A percentile compares a stretch with the other conserved stretches of the same genome.
phyloP scores from a whole-genome alignment of 1,140 invertebrate species.

The Neocloeon triangulifer region DNA sequence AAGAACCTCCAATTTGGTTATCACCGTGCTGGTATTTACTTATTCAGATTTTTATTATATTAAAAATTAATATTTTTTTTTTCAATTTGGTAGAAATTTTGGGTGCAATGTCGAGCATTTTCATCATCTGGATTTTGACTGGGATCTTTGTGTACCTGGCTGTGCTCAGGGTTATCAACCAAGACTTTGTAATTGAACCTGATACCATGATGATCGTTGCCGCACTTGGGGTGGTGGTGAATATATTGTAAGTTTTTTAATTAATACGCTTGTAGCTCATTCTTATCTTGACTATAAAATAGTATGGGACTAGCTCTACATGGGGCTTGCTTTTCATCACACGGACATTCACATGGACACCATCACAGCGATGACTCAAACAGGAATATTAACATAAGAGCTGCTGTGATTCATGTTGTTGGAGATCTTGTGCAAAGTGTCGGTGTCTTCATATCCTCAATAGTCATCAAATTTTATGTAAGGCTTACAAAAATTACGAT shows the following conservation, averaged over 20 bases:
- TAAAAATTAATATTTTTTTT: slow-evolving; percentile 2
- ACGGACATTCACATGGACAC: slow-evolving; percentile 16
- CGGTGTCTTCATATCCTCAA: slow-evolving; percentile 60
- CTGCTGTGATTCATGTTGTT: slow-evolving; percentile 78
- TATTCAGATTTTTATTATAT: background rate
- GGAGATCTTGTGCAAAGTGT: slow-evolving; percentile 79
- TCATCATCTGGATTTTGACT: slow-evolving; percentile 72
- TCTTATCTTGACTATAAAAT: slow-evolving; percentile 1
- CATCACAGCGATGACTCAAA: slow-evolving; percentile 12
- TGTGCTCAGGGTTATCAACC: slow-evolving; percentile 39
- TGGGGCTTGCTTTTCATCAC: slow-evolving; percentile 23
- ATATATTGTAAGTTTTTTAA: slow-evolving; percentile 58
- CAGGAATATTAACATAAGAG: slow-evolving; percentile 64
- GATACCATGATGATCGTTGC: slow-evolving; percentile 73
- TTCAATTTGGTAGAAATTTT: slow-evolving; percentile 27
- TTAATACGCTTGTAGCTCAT: background rate
- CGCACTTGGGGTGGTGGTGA: slow-evolving; percentile 56
- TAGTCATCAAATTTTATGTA: slow-evolving; percentile 64
- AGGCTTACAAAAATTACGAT: slow-evolving; percentile 18
- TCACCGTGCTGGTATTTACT: slow-evolving; percentile 40
- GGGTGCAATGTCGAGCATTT: slow-evolving; percentile 28
- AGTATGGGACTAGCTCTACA: slow-evolving; percentile 56
- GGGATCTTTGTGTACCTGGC: slow-evolving; percentile 65
- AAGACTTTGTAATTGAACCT: slow-evolving; percentile 57
- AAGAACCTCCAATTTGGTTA: slow-evolving; percentile 57